Conservation (phyloP, 2,888 invertebrate species). For the Agrotis segetum region DNA sequence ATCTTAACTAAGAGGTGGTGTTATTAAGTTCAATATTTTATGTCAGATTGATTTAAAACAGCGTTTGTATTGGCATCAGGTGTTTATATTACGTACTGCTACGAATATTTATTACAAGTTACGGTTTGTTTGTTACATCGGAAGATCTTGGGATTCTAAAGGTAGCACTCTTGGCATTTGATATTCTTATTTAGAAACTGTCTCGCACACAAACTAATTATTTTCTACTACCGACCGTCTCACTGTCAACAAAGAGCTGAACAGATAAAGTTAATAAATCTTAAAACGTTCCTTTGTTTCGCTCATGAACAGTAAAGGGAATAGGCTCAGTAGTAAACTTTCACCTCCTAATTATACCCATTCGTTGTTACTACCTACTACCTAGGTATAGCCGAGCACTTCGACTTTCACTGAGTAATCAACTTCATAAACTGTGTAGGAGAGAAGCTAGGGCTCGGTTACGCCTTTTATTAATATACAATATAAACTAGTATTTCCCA, state of each 20-base stretch:
- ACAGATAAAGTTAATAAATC: conserved; percentile 14
- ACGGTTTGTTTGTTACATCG: conserved; percentile 33
- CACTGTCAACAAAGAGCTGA: conserved; percentile 3
- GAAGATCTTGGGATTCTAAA: conserved; percentile 46
- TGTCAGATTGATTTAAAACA: conserved; percentile 67
- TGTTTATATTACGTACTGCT: conserved; percentile 53
- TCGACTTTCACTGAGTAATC: conserved; percentile 61
- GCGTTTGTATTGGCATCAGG: conserved; percentile 59
- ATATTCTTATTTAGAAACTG: conserved; percentile 39
- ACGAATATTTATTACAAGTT: conserved; percentile 44
- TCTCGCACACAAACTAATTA: neutral
- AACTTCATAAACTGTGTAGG: conserved; percentile 59
- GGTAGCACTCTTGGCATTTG: conserved; percentile 42
- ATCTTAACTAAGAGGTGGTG: conserved; percentile 67
- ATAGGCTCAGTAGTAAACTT: conserved; percentile 51
- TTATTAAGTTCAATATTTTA: conserved; percentile 66
- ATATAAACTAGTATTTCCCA: conserved; percentile 57
- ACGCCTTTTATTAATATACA: conserved; percentile 46
- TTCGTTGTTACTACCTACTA: conserved; percentile 41
- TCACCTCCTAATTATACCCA: conserved; percentile 61
- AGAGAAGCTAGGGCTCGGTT: conserved; percentile 46
- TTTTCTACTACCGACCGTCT: neutral
- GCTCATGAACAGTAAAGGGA: conserved; percentile 45
- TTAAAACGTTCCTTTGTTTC: conserved; percentile 45
- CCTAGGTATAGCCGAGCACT: conserved; percentile 41